Conservation (phyloP, 2,797 vertebrate species). For the Mus caroli region DNA sequence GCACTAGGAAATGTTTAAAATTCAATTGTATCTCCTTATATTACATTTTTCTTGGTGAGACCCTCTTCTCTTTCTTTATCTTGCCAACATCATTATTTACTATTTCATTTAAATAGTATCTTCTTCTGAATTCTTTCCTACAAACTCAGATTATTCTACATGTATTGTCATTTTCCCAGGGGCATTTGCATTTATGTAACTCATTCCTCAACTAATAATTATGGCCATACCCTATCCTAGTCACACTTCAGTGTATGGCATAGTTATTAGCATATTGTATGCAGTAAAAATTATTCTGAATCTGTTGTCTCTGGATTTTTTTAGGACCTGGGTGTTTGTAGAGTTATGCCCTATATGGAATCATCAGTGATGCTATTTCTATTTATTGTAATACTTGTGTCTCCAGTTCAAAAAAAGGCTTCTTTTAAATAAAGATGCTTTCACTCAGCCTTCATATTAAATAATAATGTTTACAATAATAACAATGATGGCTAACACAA, state of each 20-base stretch:
- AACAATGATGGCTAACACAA: background rate
- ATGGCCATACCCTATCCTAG: background rate
- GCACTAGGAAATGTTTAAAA: background rate
- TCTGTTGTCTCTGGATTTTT: background rate
- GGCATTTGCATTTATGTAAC: background rate
- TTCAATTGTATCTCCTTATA: background rate
- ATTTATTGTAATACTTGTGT: background rate
- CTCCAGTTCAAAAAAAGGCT: background rate
- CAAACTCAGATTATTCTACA: background rate
- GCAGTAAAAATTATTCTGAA: background rate
- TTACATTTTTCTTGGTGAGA: background rate
- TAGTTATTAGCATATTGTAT: background rate
- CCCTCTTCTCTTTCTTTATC: background rate
- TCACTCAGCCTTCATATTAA: background rate
- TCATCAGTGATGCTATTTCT: background rate
- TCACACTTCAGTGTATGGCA: background rate
- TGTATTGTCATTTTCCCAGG: background rate
- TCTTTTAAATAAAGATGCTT: background rate
- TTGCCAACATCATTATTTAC: background rate
- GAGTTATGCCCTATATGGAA: fast-evolving
- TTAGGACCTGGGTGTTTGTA: background rate
- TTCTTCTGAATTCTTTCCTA: background rate
- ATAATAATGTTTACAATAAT: background rate
- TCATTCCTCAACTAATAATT: background rate
- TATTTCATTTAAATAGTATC: background rate